Conservation (phyloP, 2,888 invertebrate genomes). For the Baronia brevicornis region DNA sequence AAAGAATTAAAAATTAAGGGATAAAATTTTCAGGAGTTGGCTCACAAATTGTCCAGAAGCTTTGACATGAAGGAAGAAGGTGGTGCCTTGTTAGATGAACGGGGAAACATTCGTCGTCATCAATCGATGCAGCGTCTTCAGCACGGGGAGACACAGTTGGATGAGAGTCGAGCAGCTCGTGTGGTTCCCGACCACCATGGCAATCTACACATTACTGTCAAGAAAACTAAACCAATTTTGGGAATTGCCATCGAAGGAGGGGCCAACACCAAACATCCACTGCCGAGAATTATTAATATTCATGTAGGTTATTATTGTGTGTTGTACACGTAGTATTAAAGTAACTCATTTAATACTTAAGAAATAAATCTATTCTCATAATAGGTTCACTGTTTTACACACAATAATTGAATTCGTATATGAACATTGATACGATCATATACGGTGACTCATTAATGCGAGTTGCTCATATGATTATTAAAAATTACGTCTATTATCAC, state of each 20-base stretch:
- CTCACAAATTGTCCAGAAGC: slow-evolving; percentile 89
- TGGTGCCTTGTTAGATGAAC: slow-evolving; percentile 80
- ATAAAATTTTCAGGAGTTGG: slow-evolving; percentile 81
- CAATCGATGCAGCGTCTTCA: slow-evolving; percentile 86
- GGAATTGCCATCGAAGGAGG: slow-evolving; percentile 99
- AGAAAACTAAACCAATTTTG: slow-evolving; percentile 94
- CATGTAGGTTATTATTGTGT: slow-evolving; percentile 80
- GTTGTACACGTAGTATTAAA: no score
- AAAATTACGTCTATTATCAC: no score
- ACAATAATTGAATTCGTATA: no score
- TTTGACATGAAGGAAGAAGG: slow-evolving; percentile 93
- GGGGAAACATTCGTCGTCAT: slow-evolving; percentile 80
- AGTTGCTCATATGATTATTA: no score
- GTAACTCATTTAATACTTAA: no score
- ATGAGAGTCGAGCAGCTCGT: slow-evolving; percentile 73
- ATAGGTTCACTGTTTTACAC: no score
- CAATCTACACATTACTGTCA: slow-evolving; percentile 90
- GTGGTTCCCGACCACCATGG: slow-evolving; percentile 91
- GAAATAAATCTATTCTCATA: no score
- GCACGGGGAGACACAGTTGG: slow-evolving; percentile 71
- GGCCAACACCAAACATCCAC: slow-evolving; percentile 94
- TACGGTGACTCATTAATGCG: no score
- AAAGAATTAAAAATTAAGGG: no score
- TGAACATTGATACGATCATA: no score
- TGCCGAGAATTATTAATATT: slow-evolving; percentile 96